These are phyloP conservation scores for Trogon surrucura DNA, from an alignment of 2,113 vertebrate genomes.

Conservation along the genomic window DNA sequence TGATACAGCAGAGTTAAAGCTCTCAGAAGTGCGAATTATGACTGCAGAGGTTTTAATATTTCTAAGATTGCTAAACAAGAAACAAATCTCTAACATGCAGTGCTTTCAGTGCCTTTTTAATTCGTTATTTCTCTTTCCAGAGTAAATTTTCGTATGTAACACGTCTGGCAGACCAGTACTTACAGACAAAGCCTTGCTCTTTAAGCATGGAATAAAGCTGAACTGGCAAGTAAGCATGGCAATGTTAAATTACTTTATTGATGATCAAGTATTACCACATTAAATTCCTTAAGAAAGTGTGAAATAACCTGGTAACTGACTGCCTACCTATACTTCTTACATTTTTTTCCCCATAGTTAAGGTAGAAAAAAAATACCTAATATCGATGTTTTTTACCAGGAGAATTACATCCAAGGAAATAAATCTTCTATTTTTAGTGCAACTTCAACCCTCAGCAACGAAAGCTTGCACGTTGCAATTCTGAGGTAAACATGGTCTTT, in stretches of 20 bases:
- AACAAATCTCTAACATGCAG: background rate
- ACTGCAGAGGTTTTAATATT: background rate
- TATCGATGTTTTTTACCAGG: background rate
- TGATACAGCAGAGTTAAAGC: background rate
- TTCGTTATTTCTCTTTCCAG: background rate
- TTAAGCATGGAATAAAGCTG: background rate
- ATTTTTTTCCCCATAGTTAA: background rate
- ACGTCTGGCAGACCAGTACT: conserved; percentile 15
- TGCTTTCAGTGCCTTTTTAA: background rate
- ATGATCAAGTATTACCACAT: background rate
- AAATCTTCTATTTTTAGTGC: background rate
- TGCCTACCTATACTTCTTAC: background rate
- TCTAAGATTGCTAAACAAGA: background rate
- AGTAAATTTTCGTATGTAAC: background rate
- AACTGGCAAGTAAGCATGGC: background rate
- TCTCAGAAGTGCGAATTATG: background rate
- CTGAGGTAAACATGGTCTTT: background rate
- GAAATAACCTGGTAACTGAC: background rate
- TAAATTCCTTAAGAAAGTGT: background rate
- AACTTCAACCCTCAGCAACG: background rate
- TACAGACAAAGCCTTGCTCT: background rate
- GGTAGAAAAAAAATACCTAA: background rate
- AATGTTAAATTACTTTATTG: background rate
- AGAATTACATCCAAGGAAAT: background rate
- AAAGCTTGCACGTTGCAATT: background rate